Evolutionary conservation across 2,888 invertebrate species (phyloP).

Genomic region (Hedychridium roseum): DNA sequence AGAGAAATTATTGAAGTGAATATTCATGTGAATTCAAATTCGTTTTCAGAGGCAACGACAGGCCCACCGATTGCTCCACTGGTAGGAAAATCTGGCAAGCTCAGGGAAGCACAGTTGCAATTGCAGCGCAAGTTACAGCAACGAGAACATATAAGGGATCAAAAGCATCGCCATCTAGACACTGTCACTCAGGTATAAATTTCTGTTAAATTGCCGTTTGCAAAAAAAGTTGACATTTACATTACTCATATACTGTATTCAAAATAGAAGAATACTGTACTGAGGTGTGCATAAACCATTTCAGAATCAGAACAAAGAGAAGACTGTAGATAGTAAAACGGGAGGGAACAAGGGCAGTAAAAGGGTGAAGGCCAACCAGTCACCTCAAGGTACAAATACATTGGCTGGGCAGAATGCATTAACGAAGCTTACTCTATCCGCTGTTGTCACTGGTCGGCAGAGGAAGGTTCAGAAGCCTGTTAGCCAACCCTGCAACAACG

Average conservation of each 20-base stretch:
- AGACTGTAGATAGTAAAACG: constrained; percentile 46
- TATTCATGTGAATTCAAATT: neutral
- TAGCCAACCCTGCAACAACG: constrained; percentile 46
- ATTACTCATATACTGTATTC: too few species aligned
- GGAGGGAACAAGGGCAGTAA: constrained; percentile 47
- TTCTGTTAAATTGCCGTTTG: neutral
- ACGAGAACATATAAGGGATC: constrained; percentile 71
- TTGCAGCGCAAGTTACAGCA: constrained; percentile 76
- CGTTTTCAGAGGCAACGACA: constrained; percentile 43
- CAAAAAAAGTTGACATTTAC: neutral
- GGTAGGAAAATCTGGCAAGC: constrained; percentile 60
- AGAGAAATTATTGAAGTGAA: constrained; percentile 1
- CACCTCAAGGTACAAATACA: constrained; percentile 49
- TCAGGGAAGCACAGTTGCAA: constrained; percentile 71
- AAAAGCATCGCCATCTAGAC: constrained; percentile 64
- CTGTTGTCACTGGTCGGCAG: constrained; percentile 40
- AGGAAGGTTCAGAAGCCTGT: constrained; percentile 46
- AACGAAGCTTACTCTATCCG: constrained; percentile 34
- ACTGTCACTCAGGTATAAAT: constrained; percentile 41
- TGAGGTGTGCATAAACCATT: too few species aligned
- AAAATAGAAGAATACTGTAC: too few species aligned
- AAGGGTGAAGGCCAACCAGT: constrained; percentile 52
- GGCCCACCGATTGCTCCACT: constrained; percentile 43
- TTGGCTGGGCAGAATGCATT: constrained; percentile 31
- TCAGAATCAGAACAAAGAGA: constrained; percentile 54